Base-by-base conservation (phyloP, 2,113 vertebrate species). In the Helogale parvula region DNA sequence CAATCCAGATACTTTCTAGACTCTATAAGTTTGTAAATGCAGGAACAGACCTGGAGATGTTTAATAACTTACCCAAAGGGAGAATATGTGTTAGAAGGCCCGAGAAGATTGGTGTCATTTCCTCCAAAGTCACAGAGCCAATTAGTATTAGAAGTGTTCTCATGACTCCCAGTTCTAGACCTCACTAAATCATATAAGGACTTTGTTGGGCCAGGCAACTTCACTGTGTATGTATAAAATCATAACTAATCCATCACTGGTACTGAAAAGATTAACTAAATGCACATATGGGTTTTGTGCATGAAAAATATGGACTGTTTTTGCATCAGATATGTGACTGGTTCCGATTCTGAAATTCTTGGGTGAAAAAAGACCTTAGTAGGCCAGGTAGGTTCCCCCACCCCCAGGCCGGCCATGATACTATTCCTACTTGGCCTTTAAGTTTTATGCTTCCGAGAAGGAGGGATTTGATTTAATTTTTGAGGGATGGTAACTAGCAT, bases 331-430 rank as follows among this genome's bases (percentile, higher is more conserved):
- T 88, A 47, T 25, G 23, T 77, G n/a, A 79, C 76, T 81, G 33
- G 50, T 90, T 95, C 21, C 93, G 57, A 80, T 82, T 94, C 96
- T 94, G 79, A 93, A 95, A 96, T 95, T 14, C 65, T 15, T 90
- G 31, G 11, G 6, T 95, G 21, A 65, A 60, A 31, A 72, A 35
- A 45, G 66, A 33, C 69, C 38, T 47, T 93, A 33, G 60, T 77
- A 38, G 84, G 45, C 72, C 29, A 82, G 66, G 57, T 76, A 76
- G 84, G 82, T 33, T 2, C 15, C 9, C 4, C 6, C 31, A 7
- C 41, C 25, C 72, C 27, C 7, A 9, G 27, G 14, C 15, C 3
- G 3, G 27, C 41, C 17, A 41, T 23, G 31, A 9, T 35, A 47
- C 35, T 86, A 23, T 72, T 84, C 11, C 19, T 89, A 33, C n/a